Evolutionary conservation across 2,888 invertebrate species (phyloP), one percentile per base, ranked within the genome.

Genomic region (Drosophila neonasuta): DNA sequence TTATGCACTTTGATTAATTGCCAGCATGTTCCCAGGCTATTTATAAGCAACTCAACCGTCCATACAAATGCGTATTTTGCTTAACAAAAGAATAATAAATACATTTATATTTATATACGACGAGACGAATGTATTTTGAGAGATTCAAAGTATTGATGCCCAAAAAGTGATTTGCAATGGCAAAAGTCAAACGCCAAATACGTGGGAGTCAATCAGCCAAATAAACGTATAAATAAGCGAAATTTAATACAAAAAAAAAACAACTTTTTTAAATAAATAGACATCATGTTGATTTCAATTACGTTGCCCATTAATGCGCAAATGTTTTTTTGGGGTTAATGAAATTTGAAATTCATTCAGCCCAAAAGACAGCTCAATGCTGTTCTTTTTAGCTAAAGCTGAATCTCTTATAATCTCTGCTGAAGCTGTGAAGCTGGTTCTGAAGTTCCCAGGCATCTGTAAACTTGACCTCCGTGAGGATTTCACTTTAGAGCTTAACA

Each of bases 201-300:
- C 80, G 84, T 86, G 80, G 86, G 87, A 81, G 81, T 86, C 80
- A 84, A 78, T 84, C 75, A 77, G 55, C 39, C 60, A 77, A 77
- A 59, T 32, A 15, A 56, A 34, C 24, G 48, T 48, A 55, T 52
- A 74, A 73, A 74, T 51, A 71, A 71, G 59, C 71, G 54, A 81
- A 81, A 76, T 79, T 74, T 41, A 57, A 58, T 59, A 58, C 24
- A 24, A 24, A 24, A 24, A 24, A 24, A 24, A 24, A 24, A 24
- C 6, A 24, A 24, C 24, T 24, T 24, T 24, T 24, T 24, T 4
- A 59, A 58, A 80, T 77, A 83, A 79, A 74, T 86, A 83, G 84
- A 86, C 84, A 83, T 83, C 84, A 80, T 80, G 80, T 83, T 77
- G 80, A 83, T 80, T 80, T 86, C 86, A 80, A 86, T 80, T 80